These are phyloP conservation scores for Onychorhynchus coronatus DNA, from an alignment of 2,113 vertebrate species.

Conservation along the genomic window DNA sequence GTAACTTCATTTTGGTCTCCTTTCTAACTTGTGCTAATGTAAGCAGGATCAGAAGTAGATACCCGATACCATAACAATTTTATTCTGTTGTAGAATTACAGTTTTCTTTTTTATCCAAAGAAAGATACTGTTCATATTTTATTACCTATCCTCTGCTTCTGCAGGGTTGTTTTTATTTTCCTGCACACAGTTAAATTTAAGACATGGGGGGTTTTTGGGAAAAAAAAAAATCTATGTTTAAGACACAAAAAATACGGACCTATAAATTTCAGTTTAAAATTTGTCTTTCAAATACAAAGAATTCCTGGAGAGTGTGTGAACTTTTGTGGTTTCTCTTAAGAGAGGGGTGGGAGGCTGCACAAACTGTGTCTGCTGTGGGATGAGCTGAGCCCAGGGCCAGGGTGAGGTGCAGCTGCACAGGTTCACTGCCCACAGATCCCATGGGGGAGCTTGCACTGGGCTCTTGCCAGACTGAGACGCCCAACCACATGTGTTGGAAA, in stretches of 20 bases:
- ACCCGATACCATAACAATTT: not conserved
- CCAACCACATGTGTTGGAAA: not conserved
- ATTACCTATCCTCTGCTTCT: not conserved
- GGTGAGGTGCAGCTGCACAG: not conserved
- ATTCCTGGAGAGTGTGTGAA: not conserved
- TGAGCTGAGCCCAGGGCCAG: not conserved
- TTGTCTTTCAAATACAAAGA: not conserved
- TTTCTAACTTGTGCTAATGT: not conserved
- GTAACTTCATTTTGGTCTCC: not conserved
- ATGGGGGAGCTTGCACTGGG: not conserved
- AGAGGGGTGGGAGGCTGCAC: not conserved
- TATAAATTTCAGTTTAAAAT: not conserved
- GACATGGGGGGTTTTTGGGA: not conserved
- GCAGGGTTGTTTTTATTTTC: not conserved
- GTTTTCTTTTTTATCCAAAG: not conserved
- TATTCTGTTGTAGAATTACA: not conserved
- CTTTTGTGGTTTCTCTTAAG: not conserved
- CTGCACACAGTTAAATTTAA: not conserved
- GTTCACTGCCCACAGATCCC: not conserved
- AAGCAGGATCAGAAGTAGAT: not conserved
- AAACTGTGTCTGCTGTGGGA: not conserved
- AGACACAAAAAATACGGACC: not conserved
- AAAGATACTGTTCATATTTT: not conserved
- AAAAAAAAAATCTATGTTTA: not conserved
- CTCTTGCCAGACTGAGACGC: not conserved